Evolutionary conservation across 2,797 vertebrate genomes (phyloP).

Genomic region (Lindbergichthys nudifrons): DNA sequence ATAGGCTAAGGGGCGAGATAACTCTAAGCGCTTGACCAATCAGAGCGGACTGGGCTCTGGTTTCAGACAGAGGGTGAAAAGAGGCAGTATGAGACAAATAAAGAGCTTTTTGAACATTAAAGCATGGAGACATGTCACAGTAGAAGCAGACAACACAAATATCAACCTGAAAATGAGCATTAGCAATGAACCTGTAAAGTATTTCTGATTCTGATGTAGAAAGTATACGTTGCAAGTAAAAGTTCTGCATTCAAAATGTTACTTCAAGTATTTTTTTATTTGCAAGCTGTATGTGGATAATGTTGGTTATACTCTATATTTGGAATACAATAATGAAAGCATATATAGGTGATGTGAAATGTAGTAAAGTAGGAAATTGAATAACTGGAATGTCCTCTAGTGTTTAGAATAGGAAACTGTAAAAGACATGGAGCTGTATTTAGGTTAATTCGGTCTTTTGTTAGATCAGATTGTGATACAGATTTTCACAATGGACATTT

Average conservation of each 20-base stretch:
- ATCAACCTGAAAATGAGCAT: no score
- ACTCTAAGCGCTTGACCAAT: no score
- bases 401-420: not conserved
- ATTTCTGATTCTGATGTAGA: no score
- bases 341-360: not conserved
- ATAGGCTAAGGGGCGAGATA: no score
- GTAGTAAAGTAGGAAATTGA: not conserved
- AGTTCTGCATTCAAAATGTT: not conserved
- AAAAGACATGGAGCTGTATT: constrained; percentile 11
- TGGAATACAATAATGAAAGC: not conserved
- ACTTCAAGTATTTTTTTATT: not conserved
- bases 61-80: no score
- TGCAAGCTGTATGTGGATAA: not conserved
- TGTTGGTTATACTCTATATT: not conserved
- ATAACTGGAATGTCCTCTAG: not conserved
- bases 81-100: no score
- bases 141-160: no score
- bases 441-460: constrained; percentile 33
- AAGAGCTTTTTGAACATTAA: no score
- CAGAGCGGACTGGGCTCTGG: no score
- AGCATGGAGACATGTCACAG: no score
- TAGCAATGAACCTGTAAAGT: no score
- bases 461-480: constrained; percentile 7
- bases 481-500: constrained; percentile 18
- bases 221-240: not conserved